phyloP scores from a whole-genome alignment of 2,888 invertebrate species.

The Tuberolachnus salignus region DNA sequence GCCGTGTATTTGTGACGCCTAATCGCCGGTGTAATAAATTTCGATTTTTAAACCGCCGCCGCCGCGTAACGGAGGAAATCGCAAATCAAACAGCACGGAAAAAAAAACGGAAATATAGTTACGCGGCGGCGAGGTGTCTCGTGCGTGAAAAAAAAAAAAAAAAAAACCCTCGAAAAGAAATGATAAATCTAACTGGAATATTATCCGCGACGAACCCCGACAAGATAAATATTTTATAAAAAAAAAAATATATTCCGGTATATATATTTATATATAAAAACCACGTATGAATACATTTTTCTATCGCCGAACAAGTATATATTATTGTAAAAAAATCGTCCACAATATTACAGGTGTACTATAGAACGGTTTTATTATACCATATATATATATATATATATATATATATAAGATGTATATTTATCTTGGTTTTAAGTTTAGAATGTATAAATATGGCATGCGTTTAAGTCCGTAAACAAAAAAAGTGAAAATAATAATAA shows the following conservation, averaged over 20 bases:
- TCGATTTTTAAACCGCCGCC: conserved; percentile 16
- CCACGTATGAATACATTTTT: no score
- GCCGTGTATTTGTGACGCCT: conserved; percentile 21
- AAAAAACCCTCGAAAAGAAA: not conserved
- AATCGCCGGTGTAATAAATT: conserved; percentile 11
- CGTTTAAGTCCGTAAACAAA: no score
- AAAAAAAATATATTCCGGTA: no score
- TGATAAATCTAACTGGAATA: not conserved
- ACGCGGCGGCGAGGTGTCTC: conserved; percentile 5
- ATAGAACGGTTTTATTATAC: no score
- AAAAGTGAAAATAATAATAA: no score
- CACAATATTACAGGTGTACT: no score
- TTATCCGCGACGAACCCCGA: not conserved
- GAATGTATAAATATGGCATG: no score
- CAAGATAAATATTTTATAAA: conserved; percentile 10
- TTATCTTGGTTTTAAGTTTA: no score
- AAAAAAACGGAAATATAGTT: conserved; percentile 26
- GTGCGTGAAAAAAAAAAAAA: not conserved
- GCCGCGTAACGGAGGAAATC: conserved; percentile 45
- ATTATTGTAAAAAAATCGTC: no score
- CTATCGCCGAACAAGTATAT: no score
- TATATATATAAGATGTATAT: no score
- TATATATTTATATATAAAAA: not conserved
- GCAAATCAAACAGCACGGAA: conserved; percentile 25
- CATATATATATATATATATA: no score